A percentile compares a stretch with the other conserved stretches of the same genome.
These are phyloP conservation scores for Pseudochaenichthys georgianus DNA, from an alignment of 2,797 vertebrate genomes.

Conservation along the genomic window DNA sequence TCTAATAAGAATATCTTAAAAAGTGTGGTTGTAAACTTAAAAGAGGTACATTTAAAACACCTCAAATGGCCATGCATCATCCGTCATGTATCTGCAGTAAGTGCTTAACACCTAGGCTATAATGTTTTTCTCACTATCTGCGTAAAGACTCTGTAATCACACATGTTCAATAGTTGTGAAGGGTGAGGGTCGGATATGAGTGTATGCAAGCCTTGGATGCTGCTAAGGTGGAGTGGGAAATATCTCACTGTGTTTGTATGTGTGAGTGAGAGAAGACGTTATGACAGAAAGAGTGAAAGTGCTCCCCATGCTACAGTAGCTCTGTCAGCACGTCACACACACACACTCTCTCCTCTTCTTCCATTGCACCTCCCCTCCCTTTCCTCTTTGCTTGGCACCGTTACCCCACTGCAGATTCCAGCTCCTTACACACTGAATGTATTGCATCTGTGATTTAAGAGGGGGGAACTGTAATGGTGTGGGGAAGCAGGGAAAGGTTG, in stretches of 20 bases:
- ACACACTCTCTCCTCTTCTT: constrained; percentile 8
- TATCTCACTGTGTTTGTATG: constrained; percentile 20
- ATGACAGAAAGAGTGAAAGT: constrained; percentile 40
- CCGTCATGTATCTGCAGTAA: not conserved
- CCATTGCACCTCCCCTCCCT: constrained; percentile 29
- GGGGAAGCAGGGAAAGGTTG: constrained; percentile 43
- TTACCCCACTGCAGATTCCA: constrained; percentile 68
- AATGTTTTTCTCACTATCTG: not conserved
- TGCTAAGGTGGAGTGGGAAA: constrained; percentile 38
- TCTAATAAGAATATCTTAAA: constrained; percentile 1
- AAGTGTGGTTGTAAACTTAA: not conserved
- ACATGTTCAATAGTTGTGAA: not conserved
- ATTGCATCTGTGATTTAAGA: constrained; percentile 71
- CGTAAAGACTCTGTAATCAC: not conserved
- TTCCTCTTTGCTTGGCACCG: constrained; percentile 55
- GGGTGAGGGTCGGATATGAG: not conserved
- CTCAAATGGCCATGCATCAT: not conserved
- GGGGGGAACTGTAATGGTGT: constrained; percentile 51
- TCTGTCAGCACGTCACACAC: constrained; percentile 31
- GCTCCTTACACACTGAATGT: constrained; percentile 53
- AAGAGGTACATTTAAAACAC: not conserved
- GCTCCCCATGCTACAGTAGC: constrained; percentile 54
- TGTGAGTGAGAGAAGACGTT: constrained; percentile 11
- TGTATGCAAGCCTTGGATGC: constrained; percentile 1
- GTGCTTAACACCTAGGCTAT: not conserved